phyloP scores from a whole-genome alignment of 2,797 vertebrate species.

The Gymnothorax reevesii region DNA sequence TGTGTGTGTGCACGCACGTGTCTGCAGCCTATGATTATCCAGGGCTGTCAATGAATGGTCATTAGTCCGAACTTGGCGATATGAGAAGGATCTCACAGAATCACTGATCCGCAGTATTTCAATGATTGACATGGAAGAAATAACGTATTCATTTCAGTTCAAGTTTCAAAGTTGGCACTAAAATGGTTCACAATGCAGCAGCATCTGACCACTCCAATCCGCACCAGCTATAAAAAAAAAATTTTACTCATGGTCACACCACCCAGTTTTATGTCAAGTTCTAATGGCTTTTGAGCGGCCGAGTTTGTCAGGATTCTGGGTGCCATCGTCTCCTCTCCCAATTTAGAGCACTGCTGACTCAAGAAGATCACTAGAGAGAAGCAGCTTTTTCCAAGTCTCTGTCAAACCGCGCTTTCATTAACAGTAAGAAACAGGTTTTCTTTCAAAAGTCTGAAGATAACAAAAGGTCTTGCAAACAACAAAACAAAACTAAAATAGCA shows the following conservation, averaged over 20 bases:
- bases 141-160: neutral
- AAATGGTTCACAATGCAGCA: neutral
- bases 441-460: neutral
- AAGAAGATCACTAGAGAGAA: neutral
- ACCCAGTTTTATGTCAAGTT: no score
- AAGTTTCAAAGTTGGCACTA: neutral
- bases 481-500: neutral
- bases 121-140: neutral
- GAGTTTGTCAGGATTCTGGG: no score
- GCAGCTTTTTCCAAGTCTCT: neutral
- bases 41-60: conserved; percentile 3
- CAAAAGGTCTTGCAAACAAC: neutral
- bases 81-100: neutral
- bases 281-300: no score
- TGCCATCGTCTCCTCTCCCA: no score
- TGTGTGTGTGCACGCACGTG: neutral
- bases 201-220: neutral
- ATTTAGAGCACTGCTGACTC: no score
- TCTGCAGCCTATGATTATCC: neutral
- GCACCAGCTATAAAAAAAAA: neutral
- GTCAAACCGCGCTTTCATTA: neutral
- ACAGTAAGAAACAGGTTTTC: neutral
- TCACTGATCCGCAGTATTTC: neutral
- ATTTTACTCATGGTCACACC: no score
- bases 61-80: neutral